A percentile compares a stretch with the other conserved stretches of the same genome.
Evolutionary conservation across 2,888 invertebrate genomes (phyloP).

Genomic region (Pollenia labialis): DNA sequence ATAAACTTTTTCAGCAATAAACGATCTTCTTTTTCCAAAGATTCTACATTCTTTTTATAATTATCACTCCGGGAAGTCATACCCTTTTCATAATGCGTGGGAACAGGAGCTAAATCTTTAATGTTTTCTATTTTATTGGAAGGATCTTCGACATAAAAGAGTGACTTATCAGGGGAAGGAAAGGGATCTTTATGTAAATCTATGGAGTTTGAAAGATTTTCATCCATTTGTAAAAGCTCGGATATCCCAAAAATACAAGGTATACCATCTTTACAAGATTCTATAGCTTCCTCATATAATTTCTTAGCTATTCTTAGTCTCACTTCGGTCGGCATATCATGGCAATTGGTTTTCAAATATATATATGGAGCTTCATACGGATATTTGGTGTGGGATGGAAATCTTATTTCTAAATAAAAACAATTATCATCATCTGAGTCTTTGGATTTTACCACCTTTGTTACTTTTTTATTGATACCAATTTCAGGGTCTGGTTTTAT

Average conservation of each 20-base stretch:
- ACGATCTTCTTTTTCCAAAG: conserved; percentile 87
- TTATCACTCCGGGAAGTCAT: conserved; percentile 85
- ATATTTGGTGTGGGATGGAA: conserved; percentile 89
- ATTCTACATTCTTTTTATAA: conserved; percentile 84
- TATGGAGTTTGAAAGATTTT: conserved; percentile 87
- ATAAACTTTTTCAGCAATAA: conserved; percentile 87
- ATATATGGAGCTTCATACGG: conserved; percentile 90
- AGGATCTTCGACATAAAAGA: conserved; percentile 85
- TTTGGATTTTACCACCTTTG: conserved; percentile 50
- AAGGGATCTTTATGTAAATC: conserved; percentile 85
- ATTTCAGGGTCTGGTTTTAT: conserved; percentile 83
- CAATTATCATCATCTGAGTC: conserved; percentile 81
- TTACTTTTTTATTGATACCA: conserved; percentile 72
- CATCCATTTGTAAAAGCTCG: conserved; percentile 89
- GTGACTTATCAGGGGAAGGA: conserved; percentile 85
- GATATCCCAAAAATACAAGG: conserved; percentile 90
- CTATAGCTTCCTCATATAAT: conserved; percentile 88
- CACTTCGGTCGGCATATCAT: conserved; percentile 87
- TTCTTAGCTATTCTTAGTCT: conserved; percentile 88
- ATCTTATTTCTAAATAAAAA: conserved; percentile 90
- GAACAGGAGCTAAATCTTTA: conserved; percentile 80
- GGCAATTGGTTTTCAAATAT: conserved; percentile 87
- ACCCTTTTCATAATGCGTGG: conserved; percentile 88
- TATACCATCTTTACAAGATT: conserved; percentile 87
- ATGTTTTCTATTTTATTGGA: conserved; percentile 71